These are phyloP conservation scores for Acromyrmex echinatior DNA, from an alignment of 1,140 invertebrate genomes.

Conservation along the genomic window DNA sequence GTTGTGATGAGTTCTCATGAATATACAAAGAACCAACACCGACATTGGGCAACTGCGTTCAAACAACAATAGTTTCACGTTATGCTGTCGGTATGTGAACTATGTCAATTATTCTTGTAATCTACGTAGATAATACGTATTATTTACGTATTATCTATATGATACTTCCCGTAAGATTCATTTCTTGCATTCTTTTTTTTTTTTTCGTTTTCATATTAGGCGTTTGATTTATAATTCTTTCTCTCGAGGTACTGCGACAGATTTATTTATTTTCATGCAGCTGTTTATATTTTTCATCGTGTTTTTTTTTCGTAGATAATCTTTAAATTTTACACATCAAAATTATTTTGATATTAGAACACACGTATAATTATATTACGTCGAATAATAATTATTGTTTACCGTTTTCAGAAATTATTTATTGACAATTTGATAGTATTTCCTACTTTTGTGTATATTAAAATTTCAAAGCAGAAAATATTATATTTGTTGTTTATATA, in stretches of 20 bases:
- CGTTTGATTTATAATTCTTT: conserved; percentile 12
- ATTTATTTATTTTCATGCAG: not conserved
- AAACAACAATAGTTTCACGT: conserved; percentile 44
- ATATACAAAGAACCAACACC: not conserved
- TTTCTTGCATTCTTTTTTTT: not conserved
- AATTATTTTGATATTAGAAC: not conserved
- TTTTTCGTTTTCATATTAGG: not conserved
- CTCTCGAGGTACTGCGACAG: not conserved
- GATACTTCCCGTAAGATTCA: not conserved
- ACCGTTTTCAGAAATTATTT: not conserved
- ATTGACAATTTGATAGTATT: not conserved
- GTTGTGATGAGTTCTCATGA: not conserved
- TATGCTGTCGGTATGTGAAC: conserved; percentile 11
- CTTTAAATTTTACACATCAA: not conserved
- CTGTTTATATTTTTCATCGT: conserved; percentile 9
- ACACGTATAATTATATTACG: not conserved
- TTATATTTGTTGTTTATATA: not conserved
- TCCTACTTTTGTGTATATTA: not conserved
- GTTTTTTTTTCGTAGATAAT: not conserved
- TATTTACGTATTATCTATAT: not conserved
- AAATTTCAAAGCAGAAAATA: conserved; percentile 4
- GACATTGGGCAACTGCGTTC: not conserved
- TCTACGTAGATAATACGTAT: conserved; percentile 16
- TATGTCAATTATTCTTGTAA: conserved; percentile 55
- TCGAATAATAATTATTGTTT: not conserved